Conservation (phyloP, 2,888 invertebrate genomes). For the Cremastinae sp. region DNA sequence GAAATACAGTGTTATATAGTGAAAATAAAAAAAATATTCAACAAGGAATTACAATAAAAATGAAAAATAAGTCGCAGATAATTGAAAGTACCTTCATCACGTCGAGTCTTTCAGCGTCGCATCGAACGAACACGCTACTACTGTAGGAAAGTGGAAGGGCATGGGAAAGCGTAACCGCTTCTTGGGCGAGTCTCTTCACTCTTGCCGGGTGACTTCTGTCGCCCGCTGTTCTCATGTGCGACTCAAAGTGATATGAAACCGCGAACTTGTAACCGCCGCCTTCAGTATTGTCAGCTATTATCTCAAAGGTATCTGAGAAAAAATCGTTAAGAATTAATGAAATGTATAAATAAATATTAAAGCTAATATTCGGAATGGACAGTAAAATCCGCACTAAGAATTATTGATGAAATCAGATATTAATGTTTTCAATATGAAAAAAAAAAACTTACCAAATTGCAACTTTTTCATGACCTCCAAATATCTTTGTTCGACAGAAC, state of each 20-base stretch:
- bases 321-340: too few species aligned
- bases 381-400: too few species aligned
- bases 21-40: conserved; percentile 4
- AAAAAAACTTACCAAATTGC: conserved; percentile 88
- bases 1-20: too few species aligned
- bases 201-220: conserved; percentile 93
- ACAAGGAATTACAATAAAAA: too few species aligned
- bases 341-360: too few species aligned
- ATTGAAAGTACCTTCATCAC: conserved; percentile 90
- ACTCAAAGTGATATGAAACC: conserved; percentile 94
- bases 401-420: too few species aligned
- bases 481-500: conserved; percentile 88
- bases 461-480: conserved; percentile 92
- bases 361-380: too few species aligned
- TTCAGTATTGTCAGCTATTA: conserved; percentile 91
- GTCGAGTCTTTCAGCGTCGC: conserved; percentile 95
- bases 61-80: not conserved
- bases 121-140: conserved; percentile 96
- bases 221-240: conserved; percentile 91
- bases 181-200: conserved; percentile 95
- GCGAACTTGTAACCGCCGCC: conserved; percentile 90
- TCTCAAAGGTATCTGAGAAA: conserved; percentile 95
- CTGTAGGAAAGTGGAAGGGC: conserved; percentile 95
- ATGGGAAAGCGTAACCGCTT: conserved; percentile 95
- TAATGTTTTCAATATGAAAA: too few species aligned